Base-by-base conservation (phyloP, 2,888 invertebrate genomes). In the Allophyes oxyacanthae region DNA sequence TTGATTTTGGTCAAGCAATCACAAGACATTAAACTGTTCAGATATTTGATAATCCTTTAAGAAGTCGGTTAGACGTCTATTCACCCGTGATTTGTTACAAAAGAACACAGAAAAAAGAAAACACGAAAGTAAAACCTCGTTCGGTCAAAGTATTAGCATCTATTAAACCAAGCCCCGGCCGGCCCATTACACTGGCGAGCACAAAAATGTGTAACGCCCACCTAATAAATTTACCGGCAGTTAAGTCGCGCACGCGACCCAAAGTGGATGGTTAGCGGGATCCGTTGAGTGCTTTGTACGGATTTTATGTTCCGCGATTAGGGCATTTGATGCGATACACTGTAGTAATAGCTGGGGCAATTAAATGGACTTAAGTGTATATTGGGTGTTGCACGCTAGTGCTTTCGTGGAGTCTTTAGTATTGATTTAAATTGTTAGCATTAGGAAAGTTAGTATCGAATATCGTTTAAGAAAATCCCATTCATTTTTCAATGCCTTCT, bases 161-260 rank as follows among this genome's bases (percentile, higher is more conserved):
- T 75, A 77, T 73, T 78, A 79, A 63, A 64, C 33, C 66, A 55
- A 73, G 51, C 61, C 45, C 63, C 67, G 58, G 59, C 66, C 61
- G 51, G 68, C 60, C 81, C 78, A 76, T 81, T 79, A 79, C 65
- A 61, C 64, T 69, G 73, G 75, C 70, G 70, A 66, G 75, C 68
- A 75, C 77, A 78, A 75, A 79, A 80, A 80, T 82, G 75, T 78
- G 73, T 81, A 77, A 81, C 82, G 81, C 81, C 81, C 82, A 79
- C 72, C 65, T 80, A 80, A 81, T 81, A 81, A 81, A 81, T 81
- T 81, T 80, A 82, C 81, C 70, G 68, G 75, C 71, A 75, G 80
- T 78, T 78, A 78, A 60, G 66, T 69, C 71, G 67, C 79, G 72
- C 79, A 79, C 78, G 77, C 79, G 78, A 75, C 75, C 75, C 62